These are phyloP conservation scores for Pristionchus japonicus DNA, from an alignment of 2,888 invertebrate genomes.

Conservation along the genomic window DNA sequence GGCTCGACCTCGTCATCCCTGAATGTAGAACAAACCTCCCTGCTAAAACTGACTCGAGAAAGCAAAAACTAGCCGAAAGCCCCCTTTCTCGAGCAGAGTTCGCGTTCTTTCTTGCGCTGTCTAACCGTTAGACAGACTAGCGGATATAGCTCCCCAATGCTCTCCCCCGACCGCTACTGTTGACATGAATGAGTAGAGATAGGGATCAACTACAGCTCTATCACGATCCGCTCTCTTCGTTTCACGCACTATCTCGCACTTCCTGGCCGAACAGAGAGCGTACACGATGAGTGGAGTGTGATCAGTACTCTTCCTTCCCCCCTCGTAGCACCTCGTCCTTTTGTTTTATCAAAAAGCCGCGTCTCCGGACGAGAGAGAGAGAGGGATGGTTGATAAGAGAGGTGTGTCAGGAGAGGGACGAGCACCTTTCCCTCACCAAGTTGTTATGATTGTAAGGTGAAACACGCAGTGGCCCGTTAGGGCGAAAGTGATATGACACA, in stretches of 20 bases:
- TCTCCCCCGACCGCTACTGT: neutral
- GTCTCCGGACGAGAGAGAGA: neutral
- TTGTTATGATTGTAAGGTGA: neutral
- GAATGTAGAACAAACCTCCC: conserved; percentile 8
- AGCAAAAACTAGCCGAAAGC: conserved; percentile 22
- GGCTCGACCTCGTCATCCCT: neutral
- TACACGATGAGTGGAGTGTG: neutral
- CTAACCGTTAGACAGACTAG: neutral
- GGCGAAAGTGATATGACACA: conserved; percentile 21
- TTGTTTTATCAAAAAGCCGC: conserved; percentile 37
- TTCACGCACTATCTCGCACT: neutral
- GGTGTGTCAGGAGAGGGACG: conserved; percentile 22
- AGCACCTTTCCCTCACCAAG: neutral
- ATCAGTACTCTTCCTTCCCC: neutral
- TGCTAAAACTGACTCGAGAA: neutral
- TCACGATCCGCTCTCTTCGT: neutral
- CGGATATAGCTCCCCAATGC: neutral
- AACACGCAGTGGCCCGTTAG: neutral
- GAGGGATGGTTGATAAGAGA: conserved; percentile 13
- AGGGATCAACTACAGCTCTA: conserved; percentile 7
- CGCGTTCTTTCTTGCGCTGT: too few species aligned
- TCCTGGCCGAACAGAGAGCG: neutral
- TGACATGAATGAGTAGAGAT: conserved; percentile 16
- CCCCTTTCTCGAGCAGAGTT: neutral
- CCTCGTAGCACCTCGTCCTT: neutral